A percentile compares a stretch with the other conserved stretches of the same genome.
phyloP scores from a whole-genome alignment of 2,888 invertebrate genomes.

The Nomada lathburiana region DNA sequence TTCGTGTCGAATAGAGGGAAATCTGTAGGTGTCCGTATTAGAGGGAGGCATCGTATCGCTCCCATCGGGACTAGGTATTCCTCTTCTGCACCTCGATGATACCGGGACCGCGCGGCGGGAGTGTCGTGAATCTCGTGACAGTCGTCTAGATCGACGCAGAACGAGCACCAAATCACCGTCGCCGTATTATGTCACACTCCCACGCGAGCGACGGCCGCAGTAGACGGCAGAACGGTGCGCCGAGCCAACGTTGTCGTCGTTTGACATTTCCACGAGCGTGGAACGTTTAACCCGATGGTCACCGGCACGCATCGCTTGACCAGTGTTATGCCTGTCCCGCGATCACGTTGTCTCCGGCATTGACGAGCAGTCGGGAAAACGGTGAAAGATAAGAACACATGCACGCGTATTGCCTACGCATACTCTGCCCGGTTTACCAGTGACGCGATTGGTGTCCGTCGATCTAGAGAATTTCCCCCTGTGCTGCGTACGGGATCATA shows the following conservation, averaged over 20 bases:
- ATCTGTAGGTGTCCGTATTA: too few species aligned
- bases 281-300: conserved; percentile 43
- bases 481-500: background rate
- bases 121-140: conserved; percentile 17
- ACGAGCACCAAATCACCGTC: conserved; percentile 26
- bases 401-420: too few species aligned
- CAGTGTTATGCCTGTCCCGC: conserved; percentile 38
- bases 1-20: too few species aligned
- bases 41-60: too few species aligned
- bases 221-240: conserved; percentile 62
- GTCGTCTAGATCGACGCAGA: conserved; percentile 28
- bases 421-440: background rate
- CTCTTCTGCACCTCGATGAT: too few species aligned
- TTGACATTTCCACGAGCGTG: conserved; percentile 75
- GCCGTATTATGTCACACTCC: conserved; percentile 82
- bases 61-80: too few species aligned
- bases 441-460: conserved; percentile 17
- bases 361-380: background rate
- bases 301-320: conserved; percentile 16
- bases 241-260: conserved; percentile 69
- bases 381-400: background rate
- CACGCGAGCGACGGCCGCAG: conserved; percentile 79
- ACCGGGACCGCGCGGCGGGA: background rate
- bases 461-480: background rate
- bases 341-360: background rate